These are phyloP conservation scores for Clangula hyemalis DNA, from an alignment of 2,797 vertebrate species.

Conservation along the genomic window DNA sequence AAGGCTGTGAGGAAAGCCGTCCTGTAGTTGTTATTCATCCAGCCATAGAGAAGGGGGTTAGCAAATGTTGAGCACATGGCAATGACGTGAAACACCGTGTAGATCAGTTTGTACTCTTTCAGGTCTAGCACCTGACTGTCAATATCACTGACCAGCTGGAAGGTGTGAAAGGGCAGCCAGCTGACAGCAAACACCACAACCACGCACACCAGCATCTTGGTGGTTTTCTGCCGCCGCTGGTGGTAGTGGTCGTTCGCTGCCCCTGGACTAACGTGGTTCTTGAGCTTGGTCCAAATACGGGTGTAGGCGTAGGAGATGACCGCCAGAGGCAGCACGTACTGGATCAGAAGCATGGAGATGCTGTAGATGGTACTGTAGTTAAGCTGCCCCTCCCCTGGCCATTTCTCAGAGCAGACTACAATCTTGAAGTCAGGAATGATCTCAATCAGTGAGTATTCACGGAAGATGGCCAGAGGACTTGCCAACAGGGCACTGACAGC, in stretches of 20 bases:
- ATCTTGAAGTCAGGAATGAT: conserved; percentile 84
- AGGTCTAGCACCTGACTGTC: conserved; percentile 86
- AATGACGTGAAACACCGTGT: conserved; percentile 90
- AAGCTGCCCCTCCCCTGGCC: conserved; percentile 86
- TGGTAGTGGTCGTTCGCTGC: conserved; percentile 80
- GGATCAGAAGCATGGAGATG: conserved; percentile 87
- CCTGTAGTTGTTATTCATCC: conserved; percentile 97
- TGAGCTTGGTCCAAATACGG: conserved; percentile 92
- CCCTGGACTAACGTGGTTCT: conserved; percentile 82
- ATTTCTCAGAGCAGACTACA: conserved; percentile 91
- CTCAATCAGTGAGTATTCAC: conserved; percentile 88
- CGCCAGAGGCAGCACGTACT: conserved; percentile 89
- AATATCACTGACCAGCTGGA: conserved; percentile 93
- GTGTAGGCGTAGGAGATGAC: conserved; percentile 90
- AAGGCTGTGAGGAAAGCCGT: conserved; percentile 89
- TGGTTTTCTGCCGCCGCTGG: conserved; percentile 88
- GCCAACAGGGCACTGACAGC: conserved; percentile 89
- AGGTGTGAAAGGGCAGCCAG: conserved; percentile 94
- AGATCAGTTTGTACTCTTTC: conserved; percentile 93
- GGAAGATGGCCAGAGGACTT: conserved; percentile 94
- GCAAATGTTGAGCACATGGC: conserved; percentile 96
- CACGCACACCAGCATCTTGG: conserved; percentile 93
- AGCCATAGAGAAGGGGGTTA: conserved; percentile 95
- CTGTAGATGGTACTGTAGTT: conserved; percentile 89
- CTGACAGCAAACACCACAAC: conserved; percentile 93